Evolutionary conservation across 2,888 invertebrate genomes (phyloP).

Genomic region (Drosophila colorata): DNA sequence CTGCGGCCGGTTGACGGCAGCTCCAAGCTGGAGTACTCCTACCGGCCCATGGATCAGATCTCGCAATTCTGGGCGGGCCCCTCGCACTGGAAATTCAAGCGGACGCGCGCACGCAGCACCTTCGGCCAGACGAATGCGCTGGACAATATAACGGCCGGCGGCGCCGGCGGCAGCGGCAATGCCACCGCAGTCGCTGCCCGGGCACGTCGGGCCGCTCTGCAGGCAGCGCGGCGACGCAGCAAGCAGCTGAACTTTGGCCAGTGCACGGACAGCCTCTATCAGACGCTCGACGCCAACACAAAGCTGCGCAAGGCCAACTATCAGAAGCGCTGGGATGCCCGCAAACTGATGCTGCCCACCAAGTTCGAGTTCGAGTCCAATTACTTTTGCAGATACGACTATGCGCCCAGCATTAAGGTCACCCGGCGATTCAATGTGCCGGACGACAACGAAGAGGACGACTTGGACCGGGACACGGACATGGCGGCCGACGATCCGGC

Average conservation of each 20-base stretch:
- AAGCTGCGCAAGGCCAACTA: slow-evolving; percentile 81
- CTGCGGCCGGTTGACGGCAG: slow-evolving; percentile 87
- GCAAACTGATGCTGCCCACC: slow-evolving; percentile 83
- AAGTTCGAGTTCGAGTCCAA: slow-evolving; percentile 79
- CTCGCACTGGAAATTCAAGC: slow-evolving; percentile 91
- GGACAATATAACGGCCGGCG: background rate
- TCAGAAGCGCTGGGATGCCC: slow-evolving; percentile 85
- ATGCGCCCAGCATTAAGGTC: slow-evolving; percentile 79
- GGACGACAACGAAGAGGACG: slow-evolving; percentile 86
- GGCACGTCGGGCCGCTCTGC: slow-evolving; percentile 48
- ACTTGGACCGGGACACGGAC: slow-evolving; percentile 74
- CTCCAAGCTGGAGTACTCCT: slow-evolving; percentile 89
- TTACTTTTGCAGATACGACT: slow-evolving; percentile 75
- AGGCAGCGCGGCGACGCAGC: slow-evolving; percentile 62
- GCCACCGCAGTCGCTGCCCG: slow-evolving; percentile 33
- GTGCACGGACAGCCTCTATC: slow-evolving; percentile 77
- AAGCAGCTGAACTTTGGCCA: slow-evolving; percentile 78
- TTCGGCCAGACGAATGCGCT: slow-evolving; percentile 34
- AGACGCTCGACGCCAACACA: slow-evolving; percentile 71
- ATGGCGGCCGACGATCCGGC: slow-evolving; percentile 35
- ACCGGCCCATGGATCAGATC: slow-evolving; percentile 87
- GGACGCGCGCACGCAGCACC: slow-evolving; percentile 76
- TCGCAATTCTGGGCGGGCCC: slow-evolving; percentile 92
- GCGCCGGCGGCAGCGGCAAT: background rate
- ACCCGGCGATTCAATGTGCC: slow-evolving; percentile 42